Evolutionary conservation across 2,113 vertebrate species (phyloP).

Genomic region (Hydropotes inermis): DNA sequence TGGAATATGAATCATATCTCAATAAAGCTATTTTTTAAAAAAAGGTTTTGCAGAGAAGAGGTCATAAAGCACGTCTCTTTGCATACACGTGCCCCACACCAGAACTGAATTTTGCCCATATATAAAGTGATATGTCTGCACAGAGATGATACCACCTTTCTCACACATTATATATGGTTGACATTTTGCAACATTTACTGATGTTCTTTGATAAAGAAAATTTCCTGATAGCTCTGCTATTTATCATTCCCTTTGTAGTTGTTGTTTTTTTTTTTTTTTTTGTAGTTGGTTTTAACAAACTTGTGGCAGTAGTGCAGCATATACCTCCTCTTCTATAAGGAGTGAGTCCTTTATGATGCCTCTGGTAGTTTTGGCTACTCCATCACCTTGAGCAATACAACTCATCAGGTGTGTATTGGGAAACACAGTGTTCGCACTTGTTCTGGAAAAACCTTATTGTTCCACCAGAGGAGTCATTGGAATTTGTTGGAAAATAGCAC

Average conservation of each 20-base stretch:
- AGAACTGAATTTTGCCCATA: background rate
- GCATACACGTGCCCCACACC: background rate
- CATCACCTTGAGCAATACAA: conserved; percentile 27
- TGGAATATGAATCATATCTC: background rate
- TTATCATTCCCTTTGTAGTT: background rate
- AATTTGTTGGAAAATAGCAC: conserved; percentile 30
- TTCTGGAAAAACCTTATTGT: conserved; percentile 33
- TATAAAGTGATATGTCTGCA: background rate
- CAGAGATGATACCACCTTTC: background rate
- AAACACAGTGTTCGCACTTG: conserved; percentile 11
- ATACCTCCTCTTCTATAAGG: background rate
- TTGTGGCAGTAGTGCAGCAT: background rate
- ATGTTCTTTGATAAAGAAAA: background rate
- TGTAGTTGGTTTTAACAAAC: background rate
- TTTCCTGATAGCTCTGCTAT: background rate
- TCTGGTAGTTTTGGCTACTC: background rate
- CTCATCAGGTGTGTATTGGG: background rate
- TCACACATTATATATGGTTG: background rate
- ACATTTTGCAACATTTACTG: background rate
- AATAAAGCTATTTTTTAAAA: background rate
- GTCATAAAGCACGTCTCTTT: background rate
- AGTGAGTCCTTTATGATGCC: background rate
- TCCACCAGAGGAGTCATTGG: conserved; percentile 27
- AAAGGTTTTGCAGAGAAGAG: background rate
- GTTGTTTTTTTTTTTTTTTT: background rate